Base-by-base conservation (phyloP, 2,797 vertebrate genomes). In the Oryzias dopingdopingensis region DNA sequence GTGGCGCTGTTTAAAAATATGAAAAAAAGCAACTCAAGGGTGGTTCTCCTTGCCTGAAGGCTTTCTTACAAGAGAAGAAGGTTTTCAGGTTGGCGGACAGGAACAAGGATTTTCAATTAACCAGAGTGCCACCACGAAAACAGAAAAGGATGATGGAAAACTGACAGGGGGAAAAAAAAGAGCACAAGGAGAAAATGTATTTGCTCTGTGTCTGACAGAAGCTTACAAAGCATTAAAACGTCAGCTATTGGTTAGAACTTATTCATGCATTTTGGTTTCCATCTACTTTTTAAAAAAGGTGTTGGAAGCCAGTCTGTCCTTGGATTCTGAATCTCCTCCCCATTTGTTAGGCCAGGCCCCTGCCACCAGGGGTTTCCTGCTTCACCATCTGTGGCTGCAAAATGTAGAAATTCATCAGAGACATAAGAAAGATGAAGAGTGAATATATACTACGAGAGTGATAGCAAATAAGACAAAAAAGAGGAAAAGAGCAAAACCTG, bases 371-470 rank as follows among this genome's bases (percentile, higher is more conserved):
- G 56, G 68, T 77, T 74, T 81, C 72, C 74, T 72, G 69, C 82
- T 76, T 71, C 73, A 76, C 81, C 87, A 85, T 90, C 86, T 89
- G 86, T 83, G 78, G 76, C 67, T 72, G 76, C 68, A 69, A 82
- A 85, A 79, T 74, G 83, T 73, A 86, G 68, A 86, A 83, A 84
- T 74, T 86, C 75, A 85, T 89, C 89, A 88, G 73, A 60, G 70
- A 59, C 77, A 65, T 68, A 32, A 70, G 59, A 63, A 52, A 70
- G 61, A 75, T n/a, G 48, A 70, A 71, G 62, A 77, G 77, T 56
- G 49, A 62, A 74, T 76, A 52, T 57, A 72, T 56, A 69, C 52
- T 43, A 53, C 63, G 71, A 72, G 79, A 61, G 65, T n/a, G 61
- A 47, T 61, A 40, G 45, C 46, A 22, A 54, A 52, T 58, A 52